Evolutionary conservation across 2,113 vertebrate species (phyloP).

Genomic region (Anolis sagrei): DNA sequence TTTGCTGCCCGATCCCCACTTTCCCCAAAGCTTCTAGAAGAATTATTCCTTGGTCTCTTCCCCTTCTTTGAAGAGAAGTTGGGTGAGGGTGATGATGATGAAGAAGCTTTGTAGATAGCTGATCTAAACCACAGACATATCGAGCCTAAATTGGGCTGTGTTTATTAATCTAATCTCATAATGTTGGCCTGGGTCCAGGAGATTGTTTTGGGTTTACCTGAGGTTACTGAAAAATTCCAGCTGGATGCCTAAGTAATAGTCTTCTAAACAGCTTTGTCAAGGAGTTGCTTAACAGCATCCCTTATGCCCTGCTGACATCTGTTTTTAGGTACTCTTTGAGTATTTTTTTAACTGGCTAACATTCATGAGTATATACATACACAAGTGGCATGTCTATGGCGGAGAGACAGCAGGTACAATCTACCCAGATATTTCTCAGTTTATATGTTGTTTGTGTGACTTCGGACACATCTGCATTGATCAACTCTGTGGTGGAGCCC

Average conservation of each 20-base stretch:
- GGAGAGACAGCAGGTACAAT: too few relatives aligned
- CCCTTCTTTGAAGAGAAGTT: neutral
- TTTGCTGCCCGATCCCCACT: neutral
- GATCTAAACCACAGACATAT: slow-evolving; percentile 26
- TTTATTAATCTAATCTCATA: slow-evolving; percentile 22
- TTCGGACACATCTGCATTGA: too few relatives aligned
- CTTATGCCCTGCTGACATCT: neutral
- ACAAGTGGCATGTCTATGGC: too few relatives aligned
- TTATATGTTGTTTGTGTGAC: too few relatives aligned
- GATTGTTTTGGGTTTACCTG: neutral
- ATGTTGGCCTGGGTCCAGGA: neutral
- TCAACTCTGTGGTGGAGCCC: too few relatives aligned
- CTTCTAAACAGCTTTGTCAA: neutral
- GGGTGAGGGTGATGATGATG: neutral
- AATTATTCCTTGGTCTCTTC: neutral
- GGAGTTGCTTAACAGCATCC: neutral
- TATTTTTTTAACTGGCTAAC: neutral
- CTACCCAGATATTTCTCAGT: too few relatives aligned
- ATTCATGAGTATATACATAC: neutral
- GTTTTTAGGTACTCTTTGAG: neutral
- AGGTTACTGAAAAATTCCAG: neutral
- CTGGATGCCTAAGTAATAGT: neutral
- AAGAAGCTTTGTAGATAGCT: neutral
- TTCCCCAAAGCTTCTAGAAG: neutral
- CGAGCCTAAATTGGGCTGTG: neutral